phyloP scores from a whole-genome alignment of 2,113 vertebrate species.

The Anolis carolinensis region DNA sequence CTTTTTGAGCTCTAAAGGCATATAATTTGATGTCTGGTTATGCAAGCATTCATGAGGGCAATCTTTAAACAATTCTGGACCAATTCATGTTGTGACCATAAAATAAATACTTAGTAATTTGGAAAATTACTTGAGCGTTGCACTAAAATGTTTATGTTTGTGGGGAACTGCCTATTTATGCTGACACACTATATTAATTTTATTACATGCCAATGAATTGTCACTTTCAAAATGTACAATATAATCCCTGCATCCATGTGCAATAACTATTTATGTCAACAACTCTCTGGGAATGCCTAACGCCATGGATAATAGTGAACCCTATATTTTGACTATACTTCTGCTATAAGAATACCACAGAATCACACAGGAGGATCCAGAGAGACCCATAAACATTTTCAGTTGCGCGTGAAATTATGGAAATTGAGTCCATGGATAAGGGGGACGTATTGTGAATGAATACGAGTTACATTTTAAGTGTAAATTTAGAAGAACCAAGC shows the following conservation, averaged over 20 bases:
- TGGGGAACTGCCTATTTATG: neutral
- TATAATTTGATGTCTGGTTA: constrained; percentile 67
- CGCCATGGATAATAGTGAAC: too few relatives aligned
- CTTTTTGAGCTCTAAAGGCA: constrained; percentile 65
- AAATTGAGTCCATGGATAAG: too few relatives aligned
- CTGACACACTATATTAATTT: neutral
- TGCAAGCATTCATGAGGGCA: constrained; percentile 64
- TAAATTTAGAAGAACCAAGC: neutral
- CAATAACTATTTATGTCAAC: too few relatives aligned
- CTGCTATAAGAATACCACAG: too few relatives aligned
- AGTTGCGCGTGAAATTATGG: too few relatives aligned
- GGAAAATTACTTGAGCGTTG: neutral
- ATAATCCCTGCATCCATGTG: too few relatives aligned
- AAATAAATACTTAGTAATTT: neutral
- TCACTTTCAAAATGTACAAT: neutral
- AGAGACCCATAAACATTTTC: too few relatives aligned
- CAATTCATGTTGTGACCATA: neutral
- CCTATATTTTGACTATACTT: too few relatives aligned
- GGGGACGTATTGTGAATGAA: neutral
- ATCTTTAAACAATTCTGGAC: constrained; percentile 33
- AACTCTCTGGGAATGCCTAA: too few relatives aligned
- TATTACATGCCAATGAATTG: neutral
- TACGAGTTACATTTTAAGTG: neutral
- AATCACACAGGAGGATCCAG: too few relatives aligned
- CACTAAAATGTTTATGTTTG: too few relatives aligned